Evolutionary conservation across 2,113 vertebrate species (phyloP).

Genomic region (Pangasianodon gigas): DNA sequence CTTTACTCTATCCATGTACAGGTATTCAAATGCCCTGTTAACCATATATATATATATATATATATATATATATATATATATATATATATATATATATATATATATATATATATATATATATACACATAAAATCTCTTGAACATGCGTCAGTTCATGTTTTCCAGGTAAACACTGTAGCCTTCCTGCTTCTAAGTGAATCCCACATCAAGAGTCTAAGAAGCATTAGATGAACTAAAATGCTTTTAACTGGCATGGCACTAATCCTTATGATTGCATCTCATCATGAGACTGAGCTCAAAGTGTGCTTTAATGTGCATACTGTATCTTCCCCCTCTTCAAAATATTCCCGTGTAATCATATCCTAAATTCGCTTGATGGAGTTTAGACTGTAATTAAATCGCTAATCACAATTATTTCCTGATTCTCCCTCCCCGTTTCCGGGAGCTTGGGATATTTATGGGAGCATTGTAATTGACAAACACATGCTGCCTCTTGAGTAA

Average conservation of each 20-base stretch:
- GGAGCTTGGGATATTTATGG: constrained; percentile 70
- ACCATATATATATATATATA: too few relatives aligned
- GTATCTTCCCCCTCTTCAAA: constrained; percentile 7
- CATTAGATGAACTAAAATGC: background rate
- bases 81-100: too few relatives aligned
- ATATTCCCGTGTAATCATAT: constrained; percentile 52
- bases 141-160: too few relatives aligned
- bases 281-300: constrained; percentile 29
- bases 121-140: too few relatives aligned
- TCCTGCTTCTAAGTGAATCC: background rate
- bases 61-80: too few relatives aligned
- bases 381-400: constrained; percentile 72
- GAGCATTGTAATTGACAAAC: constrained; percentile 72
- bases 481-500: constrained; percentile 65
- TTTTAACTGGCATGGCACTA: constrained; percentile 34
- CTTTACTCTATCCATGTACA: too few relatives aligned
- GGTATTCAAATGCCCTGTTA: too few relatives aligned
- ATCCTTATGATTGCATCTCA: constrained; percentile 47
- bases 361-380: constrained; percentile 65
- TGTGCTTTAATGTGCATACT: constrained; percentile 41
- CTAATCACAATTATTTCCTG: constrained; percentile 75
- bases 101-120: too few relatives aligned
- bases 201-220: background rate
- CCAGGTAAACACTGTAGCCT: too few relatives aligned
- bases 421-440: constrained; percentile 67